Evolutionary conservation across 2,888 invertebrate species (phyloP), one percentile per base, ranked within the genome.

Genomic region (Cistogaster globosa): DNA sequence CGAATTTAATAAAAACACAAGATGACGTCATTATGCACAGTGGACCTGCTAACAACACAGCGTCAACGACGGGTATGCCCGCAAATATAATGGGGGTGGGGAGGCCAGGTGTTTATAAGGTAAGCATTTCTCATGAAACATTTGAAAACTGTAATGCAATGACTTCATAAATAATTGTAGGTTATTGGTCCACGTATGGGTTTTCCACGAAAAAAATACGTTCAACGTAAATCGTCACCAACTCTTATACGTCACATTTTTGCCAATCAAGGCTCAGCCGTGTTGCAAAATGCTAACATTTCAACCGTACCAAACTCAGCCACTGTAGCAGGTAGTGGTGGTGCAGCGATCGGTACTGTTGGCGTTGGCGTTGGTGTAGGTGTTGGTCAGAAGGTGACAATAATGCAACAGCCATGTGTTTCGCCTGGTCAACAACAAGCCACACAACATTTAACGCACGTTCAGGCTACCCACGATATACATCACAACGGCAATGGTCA

Each of bases 211-310:
- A 92, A 92, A 85, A 92, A 92, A 84, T 93, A 94, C 79, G 92
- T 94, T 18, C 95, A 95, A 87, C 92, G 94, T 48, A 94, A 94
- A 76, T 93, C 94, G 1, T 94, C 94, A 60, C 93, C 95, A 53
- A 95, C 96, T 0, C 94, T 96, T 14, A 94, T 96, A 71, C 93
- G 94, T 48, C 95, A 95, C 87, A 94, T 95, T 22, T 94, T 94
- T 88, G 88, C 85, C 14, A 85, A 85, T 67, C 85, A 85, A 51
- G 78, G 78, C 7, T 67, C 90, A 8, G 86, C 90, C 11, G 85
- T 85, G 2, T 65, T 85, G 3, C 88, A 90, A 51, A 90, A 89
- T n/a, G 83, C 88, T 18, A 87, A 87, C 22, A 76, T 87, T 53
- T 65, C 87, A 58, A 75, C 85, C 1, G 78, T 77, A 48, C 81